Base-by-base conservation (phyloP, 1,140 invertebrate species). In the Bombus confusus region DNA sequence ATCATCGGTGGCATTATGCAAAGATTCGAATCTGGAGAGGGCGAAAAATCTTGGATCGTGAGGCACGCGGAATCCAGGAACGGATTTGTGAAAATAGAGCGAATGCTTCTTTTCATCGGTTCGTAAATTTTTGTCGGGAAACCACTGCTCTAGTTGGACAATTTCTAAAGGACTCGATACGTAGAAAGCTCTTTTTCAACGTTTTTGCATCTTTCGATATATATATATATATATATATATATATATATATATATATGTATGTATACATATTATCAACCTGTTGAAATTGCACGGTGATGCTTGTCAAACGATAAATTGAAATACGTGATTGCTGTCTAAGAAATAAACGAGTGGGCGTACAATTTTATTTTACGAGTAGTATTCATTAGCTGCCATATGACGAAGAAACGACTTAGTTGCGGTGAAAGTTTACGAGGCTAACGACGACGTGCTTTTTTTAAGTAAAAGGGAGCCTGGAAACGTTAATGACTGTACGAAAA, bases 1-100 rank as follows among this genome's bases (percentile, higher is more conserved):
- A 84, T 80, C 83, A 62, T 52, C 64, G 66, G 2, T 39, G 57
- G 77, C 57, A 80, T 85, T 80, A 80, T 62, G 68, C 83, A 43
- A 71, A 72, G 83, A 85, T 73, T 85, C 52, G 31, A 47, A 69
- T 78, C 74, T 71, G 37, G 34, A 41, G 68, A 41, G 62, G n/a
- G 34, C n/a, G 80, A 34, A 37, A 37, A 47, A 85, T 85, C 76
- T 47, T 39, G 52, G 64, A 59, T 39, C 39, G 22, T 3, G 31
- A 41, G 41, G 31, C 79, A 59, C 34, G 28, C 37, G 12, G 68
- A 31, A 64, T n/a, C 43, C 0, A 28, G n/a, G 57, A 13, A 41
- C 18, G 31, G 31, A 9, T 57, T 62, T 18, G 57, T 18, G 69
- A 82, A 47, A 74, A 74, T 59, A 71, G 39, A 22, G 43, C n/a